Evolutionary conservation across 2,888 invertebrate genomes (phyloP), one percentile per base, ranked within the genome.

Genomic region (Horisme vitalbata): DNA sequence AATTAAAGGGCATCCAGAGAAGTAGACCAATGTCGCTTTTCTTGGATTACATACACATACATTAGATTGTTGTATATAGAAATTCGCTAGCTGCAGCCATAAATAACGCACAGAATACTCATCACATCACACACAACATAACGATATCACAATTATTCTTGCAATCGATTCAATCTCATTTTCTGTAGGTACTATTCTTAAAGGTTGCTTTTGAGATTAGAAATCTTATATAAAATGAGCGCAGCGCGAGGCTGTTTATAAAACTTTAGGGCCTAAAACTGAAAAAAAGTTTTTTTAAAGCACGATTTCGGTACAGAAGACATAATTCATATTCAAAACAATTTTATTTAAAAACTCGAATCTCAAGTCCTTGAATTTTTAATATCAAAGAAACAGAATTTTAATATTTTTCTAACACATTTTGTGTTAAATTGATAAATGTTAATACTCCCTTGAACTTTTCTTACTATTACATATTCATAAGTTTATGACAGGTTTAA

Each of bases 1-100:
- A 69, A 72, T 72, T 71, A 68, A 71, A 70, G 75, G 72, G 72
- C 71, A 59, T 56, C 47, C 59, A 60, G 57, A 68, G 59, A 63
- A 63, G 59, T 66, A 61, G 59, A 51, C 64, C 70, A 72, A 72
- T 71, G 73, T 59, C 71, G 52, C 65, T 64, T 68, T 66, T 65
- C 63, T 44, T 32, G 31, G 9, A 31, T 32, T 44, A 36, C 30
- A 37, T 33, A 36, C 24, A 28, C 7, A 36, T 26, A n/a, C n/a
- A n/a, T n/a, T n/a, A n/a, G n/a, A 21, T 37, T 21, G 27, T 41
- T 32, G 30, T 49, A 45, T 45, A 47, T 28, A 49, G 43, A 33
- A 21, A 43, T 33, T 15, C 9, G 10, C 8, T 34, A 8, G 36
- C 18, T 3, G 1, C 6, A 2, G 18, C 18, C 18, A 18, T 6